A percentile compares a stretch with the other conserved stretches of the same genome.
Conservation (phyloP, 2,797 vertebrate species). For the Synaphobranchus kaupii region DNA sequence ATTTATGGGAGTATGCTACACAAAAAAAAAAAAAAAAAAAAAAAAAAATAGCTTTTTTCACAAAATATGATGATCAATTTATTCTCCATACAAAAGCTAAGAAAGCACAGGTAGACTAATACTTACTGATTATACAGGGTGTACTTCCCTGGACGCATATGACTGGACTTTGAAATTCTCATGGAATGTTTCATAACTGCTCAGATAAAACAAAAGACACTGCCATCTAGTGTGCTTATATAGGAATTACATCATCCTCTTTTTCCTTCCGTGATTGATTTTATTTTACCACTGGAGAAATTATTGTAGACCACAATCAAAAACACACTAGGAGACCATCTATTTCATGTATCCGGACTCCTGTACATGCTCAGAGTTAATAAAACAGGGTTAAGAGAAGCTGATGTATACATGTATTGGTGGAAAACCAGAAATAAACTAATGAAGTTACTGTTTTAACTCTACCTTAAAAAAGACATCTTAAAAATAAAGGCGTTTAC, state of each 20-base stretch:
- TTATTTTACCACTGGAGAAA: background rate
- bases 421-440: background rate
- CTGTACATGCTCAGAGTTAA: background rate
- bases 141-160: background rate
- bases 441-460: background rate
- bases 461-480: background rate
- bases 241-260: background rate
- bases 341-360: background rate
- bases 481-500: background rate
- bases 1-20: background rate
- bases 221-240: background rate
- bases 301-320: background rate
- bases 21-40: slow-evolving; percentile 14
- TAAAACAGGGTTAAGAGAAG: background rate
- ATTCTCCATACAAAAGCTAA: background rate
- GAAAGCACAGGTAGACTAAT: background rate
- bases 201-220: background rate
- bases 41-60: background rate
- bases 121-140: background rate
- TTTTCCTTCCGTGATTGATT: background rate
- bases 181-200: background rate
- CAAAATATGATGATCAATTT: background rate
- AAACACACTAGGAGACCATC: background rate
- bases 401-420: background rate
- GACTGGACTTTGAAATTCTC: background rate